phyloP scores from a whole-genome alignment of 2,888 invertebrate species.

The Ophion ellenae region DNA sequence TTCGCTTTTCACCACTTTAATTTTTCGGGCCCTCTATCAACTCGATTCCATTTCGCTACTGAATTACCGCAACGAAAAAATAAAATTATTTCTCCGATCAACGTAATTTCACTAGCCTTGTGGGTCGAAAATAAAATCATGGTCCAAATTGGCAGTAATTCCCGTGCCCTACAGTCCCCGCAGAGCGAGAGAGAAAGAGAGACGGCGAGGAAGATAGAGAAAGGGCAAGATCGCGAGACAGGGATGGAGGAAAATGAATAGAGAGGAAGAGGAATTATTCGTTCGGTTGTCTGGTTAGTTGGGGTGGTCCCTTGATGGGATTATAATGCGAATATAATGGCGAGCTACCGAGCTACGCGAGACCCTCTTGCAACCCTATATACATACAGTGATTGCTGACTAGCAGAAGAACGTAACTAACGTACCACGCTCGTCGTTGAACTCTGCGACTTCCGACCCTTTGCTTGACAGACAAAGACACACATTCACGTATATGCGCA shows the following conservation, averaged over 20 bases:
- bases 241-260: constrained; percentile 26
- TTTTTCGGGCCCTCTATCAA: not conserved
- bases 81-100: too few species aligned
- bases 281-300: constrained; percentile 76
- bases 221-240: not conserved
- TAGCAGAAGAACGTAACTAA: constrained; percentile 5
- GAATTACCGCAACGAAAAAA: too few species aligned
- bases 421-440: constrained; percentile 1
- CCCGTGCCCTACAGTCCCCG: too few species aligned
- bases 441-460: not conserved
- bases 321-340: constrained; percentile 83
- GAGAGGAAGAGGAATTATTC: constrained; percentile 69
- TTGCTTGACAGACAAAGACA: not conserved
- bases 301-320: constrained; percentile 80
- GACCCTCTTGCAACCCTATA: constrained; percentile 66
- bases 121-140: not conserved
- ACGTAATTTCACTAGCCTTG: too few species aligned
- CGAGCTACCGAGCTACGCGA: constrained; percentile 80
- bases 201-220: not conserved
- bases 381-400: constrained; percentile 24
- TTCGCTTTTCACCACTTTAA: not conserved
- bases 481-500: too few species aligned
- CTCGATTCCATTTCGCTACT: too few species aligned
- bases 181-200: too few species aligned
- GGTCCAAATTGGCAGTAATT: constrained; percentile 18